phyloP scores from a whole-genome alignment of 2,113 vertebrate species.

The Nothobranchius furzeri region DNA sequence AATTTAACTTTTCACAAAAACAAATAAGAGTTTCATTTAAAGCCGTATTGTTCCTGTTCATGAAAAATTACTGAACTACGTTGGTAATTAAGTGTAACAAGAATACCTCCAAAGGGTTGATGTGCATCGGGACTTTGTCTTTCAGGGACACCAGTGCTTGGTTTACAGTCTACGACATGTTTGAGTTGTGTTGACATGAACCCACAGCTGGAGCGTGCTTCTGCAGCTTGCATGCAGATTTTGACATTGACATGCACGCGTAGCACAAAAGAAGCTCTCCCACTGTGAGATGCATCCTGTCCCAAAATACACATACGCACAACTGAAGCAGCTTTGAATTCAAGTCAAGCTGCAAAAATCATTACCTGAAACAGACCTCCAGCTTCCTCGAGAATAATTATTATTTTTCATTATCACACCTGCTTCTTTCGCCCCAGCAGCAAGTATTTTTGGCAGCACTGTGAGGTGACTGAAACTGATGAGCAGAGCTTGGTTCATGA shows the following conservation, averaged over 20 bases:
- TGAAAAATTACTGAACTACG: background rate
- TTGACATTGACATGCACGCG: background rate
- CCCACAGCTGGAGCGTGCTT: background rate
- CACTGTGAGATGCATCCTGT: background rate
- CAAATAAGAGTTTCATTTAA: background rate
- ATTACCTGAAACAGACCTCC: background rate
- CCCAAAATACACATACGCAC: background rate
- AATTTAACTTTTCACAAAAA: background rate
- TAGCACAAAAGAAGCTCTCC: background rate
- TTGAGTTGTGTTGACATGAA: background rate
- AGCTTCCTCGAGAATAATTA: background rate
- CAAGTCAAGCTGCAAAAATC: too few species aligned
- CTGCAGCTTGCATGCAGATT: background rate
- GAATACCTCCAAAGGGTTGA: too few species aligned
- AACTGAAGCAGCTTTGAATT: too few species aligned
- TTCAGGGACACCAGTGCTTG: too few species aligned
- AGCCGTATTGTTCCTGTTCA: background rate
- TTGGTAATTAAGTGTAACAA: too few species aligned
- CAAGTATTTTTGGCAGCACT: background rate
- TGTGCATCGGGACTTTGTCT: too few species aligned
- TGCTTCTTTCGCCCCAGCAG: background rate
- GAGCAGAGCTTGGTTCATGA: background rate
- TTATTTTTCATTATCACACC: too few species aligned
- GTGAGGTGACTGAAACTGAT: background rate
- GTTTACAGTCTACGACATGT: background rate